Evolutionary conservation across 2,888 invertebrate genomes (phyloP), one percentile per base, ranked within the genome.

Genomic region (Aromia moschata): DNA sequence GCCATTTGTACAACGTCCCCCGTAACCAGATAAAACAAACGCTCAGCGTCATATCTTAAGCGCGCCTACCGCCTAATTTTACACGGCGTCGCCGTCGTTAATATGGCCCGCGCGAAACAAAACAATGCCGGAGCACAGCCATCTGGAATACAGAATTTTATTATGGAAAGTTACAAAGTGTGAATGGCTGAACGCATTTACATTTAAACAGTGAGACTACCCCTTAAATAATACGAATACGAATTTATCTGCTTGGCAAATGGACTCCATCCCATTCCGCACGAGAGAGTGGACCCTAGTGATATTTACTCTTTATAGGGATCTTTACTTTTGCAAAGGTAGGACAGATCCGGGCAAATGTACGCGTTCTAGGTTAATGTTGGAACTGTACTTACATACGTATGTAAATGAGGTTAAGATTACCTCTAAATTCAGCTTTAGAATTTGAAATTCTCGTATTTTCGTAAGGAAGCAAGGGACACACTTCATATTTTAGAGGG

Each of bases 171-270:
- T 43, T 43, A 25, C 43, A 43, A 16, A 43, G 25, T 25, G 43
- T 25, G 43, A 43, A 43, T 25, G 43, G 16, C 25, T 43, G 43
- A 43, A 25, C 43, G 25, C 43, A 43, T 25, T 43, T 43, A 43
- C 43, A 43, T 43, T 43, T 43, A 43, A 20, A 43, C 43, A 43
- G 43, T 20, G 43, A 12, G 43, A 20, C 43, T 43, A 20, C 20
- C 43, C n/a, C 43, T 43, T 43, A 43, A 43, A 43, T 43, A 43
- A 43, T 43, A 25, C 9, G 43, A 43, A 43, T 43, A 43, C 25
- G 25, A 25, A 43, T 43, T 43, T 43, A 43, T 43, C 43, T 43
- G 14, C 20, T 11, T 20, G 16, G 43, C 43, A 25, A 43, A 43
- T 43, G 43, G 43, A 43, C 43, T 43, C 25, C 40, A n/a, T 43